Evolutionary conservation across 2,797 vertebrate genomes (phyloP).

Genomic region (Hyperoplus immaculatus): DNA sequence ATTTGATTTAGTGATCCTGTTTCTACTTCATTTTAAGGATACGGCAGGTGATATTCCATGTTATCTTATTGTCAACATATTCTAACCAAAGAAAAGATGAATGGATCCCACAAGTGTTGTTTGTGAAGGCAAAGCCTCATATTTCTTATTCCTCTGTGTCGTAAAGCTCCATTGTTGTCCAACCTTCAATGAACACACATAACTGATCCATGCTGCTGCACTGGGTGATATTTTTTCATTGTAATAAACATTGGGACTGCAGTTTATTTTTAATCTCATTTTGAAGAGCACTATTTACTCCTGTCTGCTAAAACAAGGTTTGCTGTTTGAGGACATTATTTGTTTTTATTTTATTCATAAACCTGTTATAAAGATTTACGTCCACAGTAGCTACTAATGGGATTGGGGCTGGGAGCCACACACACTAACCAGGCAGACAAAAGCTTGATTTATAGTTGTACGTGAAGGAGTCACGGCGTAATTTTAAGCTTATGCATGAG

Average conservation of each 20-base stretch:
- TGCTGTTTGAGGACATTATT: background rate
- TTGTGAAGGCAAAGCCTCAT: slow-evolving; percentile 1
- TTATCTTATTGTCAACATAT: background rate
- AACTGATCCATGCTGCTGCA: background rate
- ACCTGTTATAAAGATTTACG: background rate
- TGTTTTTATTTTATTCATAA: background rate
- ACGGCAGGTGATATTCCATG: background rate
- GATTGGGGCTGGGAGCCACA: background rate
- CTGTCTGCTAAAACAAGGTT: background rate
- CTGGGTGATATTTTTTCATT: background rate
- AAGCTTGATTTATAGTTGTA: background rate
- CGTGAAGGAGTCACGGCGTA: background rate
- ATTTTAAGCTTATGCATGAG: background rate
- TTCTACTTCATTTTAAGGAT: background rate
- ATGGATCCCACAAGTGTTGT: background rate
- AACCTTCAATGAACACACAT: background rate
- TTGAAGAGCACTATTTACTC: background rate
- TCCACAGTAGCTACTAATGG: too few species aligned
- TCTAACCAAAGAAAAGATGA: background rate
- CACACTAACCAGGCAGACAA: background rate
- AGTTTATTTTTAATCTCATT: background rate
- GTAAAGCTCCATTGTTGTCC: background rate
- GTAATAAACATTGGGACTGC: background rate
- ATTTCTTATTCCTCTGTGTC: background rate
- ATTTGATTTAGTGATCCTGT: background rate